Base-by-base conservation (phyloP, 2,888 invertebrate genomes). In the Orgyia antiqua region DNA sequence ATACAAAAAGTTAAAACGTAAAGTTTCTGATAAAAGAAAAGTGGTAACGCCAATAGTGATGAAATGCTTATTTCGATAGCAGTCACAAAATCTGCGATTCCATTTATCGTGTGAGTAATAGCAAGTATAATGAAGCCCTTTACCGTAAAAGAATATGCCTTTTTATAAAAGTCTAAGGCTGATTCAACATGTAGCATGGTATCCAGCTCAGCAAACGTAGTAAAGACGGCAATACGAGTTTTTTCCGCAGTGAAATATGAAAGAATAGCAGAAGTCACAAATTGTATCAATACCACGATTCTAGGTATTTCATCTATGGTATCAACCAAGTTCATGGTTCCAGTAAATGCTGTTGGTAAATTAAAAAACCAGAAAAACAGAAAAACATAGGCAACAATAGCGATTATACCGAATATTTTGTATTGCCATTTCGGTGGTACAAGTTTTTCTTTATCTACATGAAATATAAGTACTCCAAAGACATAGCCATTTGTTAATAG, bases 401-500 rank as follows among this genome's bases (percentile, higher is more conserved):
- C 13, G 1, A 57, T 4, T 4, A 60, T 28, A 3, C 56, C 50
- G 4, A 58, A 43, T 0, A 44, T 7, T 42, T 69, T 75, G 53
- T 64, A 58, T 21, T 24, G 41, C 33, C 36, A 49, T 15, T 32
- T 58, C 10, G 64, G 47, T 2, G 49, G 36, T 2, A 43, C 15
- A n/a, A 69, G 13, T 10, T 50, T 36, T 13, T 53, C 56, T 10
- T 59, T 42, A 1, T 36, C 41, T 6, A 50, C 21, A 17, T 50
- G 47, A 29, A 66, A 67, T 45, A 73, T 45, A 21, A 62, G 64
- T 43, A 74, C 64, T 13, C 75, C 76, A 29, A 53, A 68, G 8
- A 42, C 19, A 31, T 56, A 47, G 43, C 73, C 72, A 12, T 59
- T 18, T 11, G 48, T 13, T 1, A 65, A 10, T 4, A 58, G 34